Evolutionary conservation across 2,888 invertebrate genomes (phyloP), one percentile per base, ranked within the genome.

Genomic region (Syritta pipiens): DNA sequence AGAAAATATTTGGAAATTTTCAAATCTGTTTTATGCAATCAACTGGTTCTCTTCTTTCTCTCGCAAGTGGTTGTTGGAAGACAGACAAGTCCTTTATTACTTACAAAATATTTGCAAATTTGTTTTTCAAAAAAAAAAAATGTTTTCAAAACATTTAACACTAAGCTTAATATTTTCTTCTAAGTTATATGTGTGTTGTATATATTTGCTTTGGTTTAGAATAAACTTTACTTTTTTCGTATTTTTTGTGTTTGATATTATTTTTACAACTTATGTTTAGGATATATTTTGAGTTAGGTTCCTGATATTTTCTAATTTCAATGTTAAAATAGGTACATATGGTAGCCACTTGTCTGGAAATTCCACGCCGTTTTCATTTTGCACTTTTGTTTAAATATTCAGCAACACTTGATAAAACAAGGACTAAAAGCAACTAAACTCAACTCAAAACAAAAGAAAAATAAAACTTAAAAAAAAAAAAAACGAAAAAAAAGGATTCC

Each of bases 41-140:
- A 28, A 17, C 19, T 37, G 5, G 14, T 9, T 6, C 1, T 37
- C 6, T 1, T 9, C 22, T 37, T 17, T 20, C 22, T 24, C 49
- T 14, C 32, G 26, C 76, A 76, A 77, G 76, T 77, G 76, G 63
- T 65, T 59, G n/a, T n/a, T n/a, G n/a, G 65, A 65, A 51, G 63
- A 59, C 48, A 30, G 3, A 48, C 46, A 30, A 46, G 30, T n/a
- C n/a, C 42, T 35, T 19, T 30, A 30, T 12, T 14, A 77, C 71
- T 77, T 35, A 74, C 74, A 51, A 57, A 44, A 35, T 59, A 35
- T 46, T 35, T 65, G 28, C 40, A 37, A 59, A 7, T 65, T 22
- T 42, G 1, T 37, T 62, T 48, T 19, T 30, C 30, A 26, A 19
- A 17, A 68, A 48, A 35, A 49, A 30, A 32, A 30, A 24, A 22